These are phyloP conservation scores for Euborellia annulipes DNA, from an alignment of 1,140 invertebrate genomes.

Conservation along the genomic window DNA sequence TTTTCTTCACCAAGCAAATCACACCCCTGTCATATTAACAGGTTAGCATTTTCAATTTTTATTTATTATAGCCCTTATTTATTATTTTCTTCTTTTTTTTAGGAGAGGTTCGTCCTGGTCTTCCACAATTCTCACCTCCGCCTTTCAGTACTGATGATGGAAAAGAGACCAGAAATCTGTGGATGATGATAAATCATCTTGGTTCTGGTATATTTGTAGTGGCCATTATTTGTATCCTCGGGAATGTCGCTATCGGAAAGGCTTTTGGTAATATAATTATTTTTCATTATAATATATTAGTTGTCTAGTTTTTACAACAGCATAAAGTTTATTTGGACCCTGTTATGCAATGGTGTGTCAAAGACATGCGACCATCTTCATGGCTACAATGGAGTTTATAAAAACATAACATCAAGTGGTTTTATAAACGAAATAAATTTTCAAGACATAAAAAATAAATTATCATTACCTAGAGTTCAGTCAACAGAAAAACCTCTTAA, in stretches of 20 bases:
- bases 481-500: too few species aligned
- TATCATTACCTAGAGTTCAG: too few species aligned
- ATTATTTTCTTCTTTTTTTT: too few species aligned
- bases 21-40: slow-evolving; percentile 22
- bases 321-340: neutral
- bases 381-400: too few species aligned
- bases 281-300: neutral
- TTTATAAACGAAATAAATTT: too few species aligned
- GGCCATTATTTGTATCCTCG: slow-evolving; percentile 32
- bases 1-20: slow-evolving; percentile 23
- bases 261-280: slow-evolving; percentile 21
- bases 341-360: too few species aligned
- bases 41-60: too few species aligned
- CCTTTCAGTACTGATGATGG: slow-evolving; percentile 9
- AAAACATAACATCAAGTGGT: too few species aligned
- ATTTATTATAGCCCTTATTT: slow-evolving; percentile 1
- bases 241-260: slow-evolving; percentile 34
- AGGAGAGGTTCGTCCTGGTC: slow-evolving; percentile 17
- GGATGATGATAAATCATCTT: slow-evolving; percentile 20
- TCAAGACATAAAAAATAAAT: too few species aligned
- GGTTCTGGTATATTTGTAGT: slow-evolving; percentile 28
- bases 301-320: too few species aligned
- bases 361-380: too few species aligned
- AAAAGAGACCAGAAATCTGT: slow-evolving; percentile 11
- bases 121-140: slow-evolving; percentile 15